Evolutionary conservation across 2,113 vertebrate genomes (phyloP).

Genomic region (Ailuropoda melanoleuca): DNA sequence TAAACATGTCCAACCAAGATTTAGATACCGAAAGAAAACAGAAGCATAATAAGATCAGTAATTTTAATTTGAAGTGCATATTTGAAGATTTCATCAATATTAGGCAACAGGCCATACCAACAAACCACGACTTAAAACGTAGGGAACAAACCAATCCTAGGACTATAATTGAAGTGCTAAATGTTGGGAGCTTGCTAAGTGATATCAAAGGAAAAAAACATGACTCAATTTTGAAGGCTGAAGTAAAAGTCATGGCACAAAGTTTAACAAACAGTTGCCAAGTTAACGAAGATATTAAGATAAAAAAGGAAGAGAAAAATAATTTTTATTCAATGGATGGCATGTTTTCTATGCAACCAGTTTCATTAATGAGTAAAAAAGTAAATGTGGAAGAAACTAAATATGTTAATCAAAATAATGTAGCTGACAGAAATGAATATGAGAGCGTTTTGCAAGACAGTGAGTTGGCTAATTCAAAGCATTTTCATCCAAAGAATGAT

Average conservation of each 20-base stretch:
- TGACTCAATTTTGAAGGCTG: conserved; percentile 43
- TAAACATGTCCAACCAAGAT: neutral
- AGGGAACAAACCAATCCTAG: neutral
- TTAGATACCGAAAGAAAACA: conserved; percentile 30
- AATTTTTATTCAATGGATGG: neutral
- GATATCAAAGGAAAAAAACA: conserved; percentile 2
- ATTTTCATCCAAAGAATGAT: conserved; percentile 78
- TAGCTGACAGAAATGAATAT: conserved; percentile 74
- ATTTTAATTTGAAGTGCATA: conserved; percentile 46
- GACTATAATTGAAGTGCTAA: neutral
- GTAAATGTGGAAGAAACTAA: conserved; percentile 64
- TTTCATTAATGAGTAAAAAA: conserved; percentile 51
- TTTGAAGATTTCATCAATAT: conserved; percentile 32
- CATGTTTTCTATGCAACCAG: neutral
- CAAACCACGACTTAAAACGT: neutral
- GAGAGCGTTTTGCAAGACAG: conserved; percentile 71
- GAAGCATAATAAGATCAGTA: neutral
- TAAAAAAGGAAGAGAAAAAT: neutral
- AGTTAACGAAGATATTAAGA: neutral
- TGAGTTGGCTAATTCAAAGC: conserved; percentile 68
- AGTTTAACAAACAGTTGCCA: neutral
- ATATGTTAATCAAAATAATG: conserved; percentile 62
- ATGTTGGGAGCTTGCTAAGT: neutral
- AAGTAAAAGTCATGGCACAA: neutral
- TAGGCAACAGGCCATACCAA: conserved; percentile 13